Evolutionary conservation across 2,797 vertebrate genomes (phyloP).

Genomic region (Coreius guichenoti): DNA sequence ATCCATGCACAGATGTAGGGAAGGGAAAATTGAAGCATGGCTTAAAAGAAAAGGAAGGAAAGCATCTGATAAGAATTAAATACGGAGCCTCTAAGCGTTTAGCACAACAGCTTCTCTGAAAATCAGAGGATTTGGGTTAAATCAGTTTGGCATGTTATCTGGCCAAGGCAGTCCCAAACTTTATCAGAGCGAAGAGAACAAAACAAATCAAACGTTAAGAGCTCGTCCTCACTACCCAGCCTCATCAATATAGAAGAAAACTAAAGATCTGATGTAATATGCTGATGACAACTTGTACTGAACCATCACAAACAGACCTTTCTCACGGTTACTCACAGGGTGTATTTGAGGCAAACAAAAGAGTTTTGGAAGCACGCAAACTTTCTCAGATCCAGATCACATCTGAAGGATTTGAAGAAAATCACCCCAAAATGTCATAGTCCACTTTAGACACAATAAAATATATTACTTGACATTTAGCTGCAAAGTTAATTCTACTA

Average conservation of each 20-base stretch:
- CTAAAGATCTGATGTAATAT: not conserved
- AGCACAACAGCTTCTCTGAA: conserved; percentile 10
- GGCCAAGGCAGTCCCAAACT: not conserved
- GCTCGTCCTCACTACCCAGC: not conserved
- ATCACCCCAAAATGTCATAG: not conserved
- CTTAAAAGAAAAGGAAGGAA: conserved; percentile 36
- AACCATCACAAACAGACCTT: not conserved
- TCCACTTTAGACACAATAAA: too few relatives aligned
- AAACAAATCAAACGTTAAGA: conserved; percentile 8
- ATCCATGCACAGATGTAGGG: conserved; percentile 1
- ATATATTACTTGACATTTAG: too few relatives aligned
- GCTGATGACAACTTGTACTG: not conserved
- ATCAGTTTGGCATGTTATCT: conserved; percentile 17
- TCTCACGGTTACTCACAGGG: too few relatives aligned
- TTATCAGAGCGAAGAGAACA: not conserved
- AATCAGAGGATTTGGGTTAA: conserved; percentile 17
- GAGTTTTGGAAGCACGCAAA: not conserved
- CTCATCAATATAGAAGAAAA: not conserved
- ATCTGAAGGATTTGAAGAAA: not conserved
- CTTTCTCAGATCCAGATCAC: not conserved
- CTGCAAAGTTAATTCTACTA: too few relatives aligned
- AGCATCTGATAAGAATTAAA: conserved; percentile 37
- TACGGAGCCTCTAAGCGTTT: not conserved
- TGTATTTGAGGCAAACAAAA: not conserved
- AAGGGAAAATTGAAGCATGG: conserved; percentile 31